Evolutionary conservation across 2,888 invertebrate genomes (phyloP).

Genomic region (Nymphalis urticae): DNA sequence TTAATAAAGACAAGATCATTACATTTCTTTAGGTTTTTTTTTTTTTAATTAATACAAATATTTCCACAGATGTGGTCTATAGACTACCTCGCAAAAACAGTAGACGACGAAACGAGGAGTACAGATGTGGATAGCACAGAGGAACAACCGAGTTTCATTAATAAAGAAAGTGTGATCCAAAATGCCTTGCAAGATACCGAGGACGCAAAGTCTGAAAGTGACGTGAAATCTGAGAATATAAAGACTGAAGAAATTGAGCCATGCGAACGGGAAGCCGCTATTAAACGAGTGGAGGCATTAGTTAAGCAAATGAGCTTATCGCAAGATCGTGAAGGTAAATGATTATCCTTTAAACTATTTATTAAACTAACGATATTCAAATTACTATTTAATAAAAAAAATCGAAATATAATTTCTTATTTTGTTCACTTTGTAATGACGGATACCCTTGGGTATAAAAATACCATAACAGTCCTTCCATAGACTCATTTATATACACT

Average conservation of each 20-base stretch:
- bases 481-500: no score
- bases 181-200: slow-evolving; percentile 59
- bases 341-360: not conserved
- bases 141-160: slow-evolving; percentile 57
- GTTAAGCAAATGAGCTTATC: slow-evolving; percentile 92
- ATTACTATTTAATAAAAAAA: no score
- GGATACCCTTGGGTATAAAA: no score
- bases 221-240: slow-evolving; percentile 46
- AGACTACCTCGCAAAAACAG: slow-evolving; percentile 87
- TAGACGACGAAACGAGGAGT: slow-evolving; percentile 76
- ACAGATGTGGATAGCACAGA: slow-evolving; percentile 61
- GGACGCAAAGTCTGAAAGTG: slow-evolving; percentile 49
- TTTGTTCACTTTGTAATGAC: no score
- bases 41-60: not conserved
- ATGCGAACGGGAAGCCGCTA: slow-evolving; percentile 71
- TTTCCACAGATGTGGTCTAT: slow-evolving; percentile 95
- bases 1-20: not conserved
- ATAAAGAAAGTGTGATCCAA: slow-evolving; percentile 52
- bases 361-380: not conserved
- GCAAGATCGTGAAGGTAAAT: slow-evolving; percentile 82
- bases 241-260: slow-evolving; percentile 60
- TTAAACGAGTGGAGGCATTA: slow-evolving; percentile 83
- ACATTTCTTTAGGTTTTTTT: not conserved
- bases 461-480: no score
- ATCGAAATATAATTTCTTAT: no score